Evolutionary conservation across 2,888 invertebrate genomes (phyloP).

Genomic region (Acleris emargana): DNA sequence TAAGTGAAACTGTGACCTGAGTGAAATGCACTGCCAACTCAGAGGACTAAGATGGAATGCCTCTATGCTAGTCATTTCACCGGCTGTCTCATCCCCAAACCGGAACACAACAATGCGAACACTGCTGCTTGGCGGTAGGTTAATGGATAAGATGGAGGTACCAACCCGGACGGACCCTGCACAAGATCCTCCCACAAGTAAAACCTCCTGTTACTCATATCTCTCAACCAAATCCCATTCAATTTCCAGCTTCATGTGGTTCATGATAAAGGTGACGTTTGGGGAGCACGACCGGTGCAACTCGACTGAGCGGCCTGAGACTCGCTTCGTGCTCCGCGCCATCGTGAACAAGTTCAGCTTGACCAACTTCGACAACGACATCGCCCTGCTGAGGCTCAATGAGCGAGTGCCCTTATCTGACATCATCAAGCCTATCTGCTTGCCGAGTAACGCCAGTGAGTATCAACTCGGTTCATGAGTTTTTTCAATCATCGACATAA

Average conservation of each 20-base stretch:
- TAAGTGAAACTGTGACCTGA: no score
- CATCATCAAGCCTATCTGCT: constrained; percentile 91
- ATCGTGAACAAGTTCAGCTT: constrained; percentile 92
- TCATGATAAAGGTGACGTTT: constrained; percentile 94
- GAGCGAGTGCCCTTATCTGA: constrained; percentile 91
- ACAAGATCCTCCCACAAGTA: no score
- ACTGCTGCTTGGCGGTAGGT: no score
- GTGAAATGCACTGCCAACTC: no score
- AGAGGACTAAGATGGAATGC: no score
- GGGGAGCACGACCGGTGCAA: constrained; percentile 94
- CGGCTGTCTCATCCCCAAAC: no score
- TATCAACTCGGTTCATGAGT: constrained; percentile 36
- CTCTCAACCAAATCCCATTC: background rate
- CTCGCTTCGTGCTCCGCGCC: constrained; percentile 90
- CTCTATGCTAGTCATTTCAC: no score
- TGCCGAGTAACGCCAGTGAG: constrained; percentile 86
- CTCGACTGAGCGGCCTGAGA: constrained; percentile 88
- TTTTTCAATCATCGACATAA: no score
- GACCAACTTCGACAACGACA: constrained; percentile 94
- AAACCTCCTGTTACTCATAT: background rate
- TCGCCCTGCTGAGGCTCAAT: constrained; percentile 91
- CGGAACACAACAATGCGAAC: no score
- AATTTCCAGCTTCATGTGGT: constrained; percentile 92
- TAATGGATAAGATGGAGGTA: no score
- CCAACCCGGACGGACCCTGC: no score